phyloP scores from a whole-genome alignment of 2,797 vertebrate genomes.

The Anas bahamensis region DNA sequence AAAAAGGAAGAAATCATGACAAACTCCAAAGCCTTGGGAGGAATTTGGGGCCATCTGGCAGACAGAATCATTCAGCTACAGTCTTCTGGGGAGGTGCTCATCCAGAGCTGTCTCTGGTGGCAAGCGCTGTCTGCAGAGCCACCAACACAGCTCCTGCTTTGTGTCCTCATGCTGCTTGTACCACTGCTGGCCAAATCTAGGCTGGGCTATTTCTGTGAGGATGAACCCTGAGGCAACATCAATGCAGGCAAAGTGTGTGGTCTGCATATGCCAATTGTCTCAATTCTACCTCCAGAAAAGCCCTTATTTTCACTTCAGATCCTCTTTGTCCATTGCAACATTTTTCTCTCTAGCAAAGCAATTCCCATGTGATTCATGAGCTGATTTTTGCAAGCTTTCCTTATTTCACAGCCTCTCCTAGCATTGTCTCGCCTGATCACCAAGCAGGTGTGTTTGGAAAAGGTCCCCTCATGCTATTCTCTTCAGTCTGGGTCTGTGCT shows the following conservation, averaged over 20 bases:
- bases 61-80: constrained; percentile 21
- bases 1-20: neutral
- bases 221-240: neutral
- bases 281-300: neutral
- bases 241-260: neutral
- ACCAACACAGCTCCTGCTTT: constrained; percentile 18
- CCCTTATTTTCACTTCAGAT: neutral
- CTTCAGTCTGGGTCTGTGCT: neutral
- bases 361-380: neutral
- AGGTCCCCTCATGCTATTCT: neutral
- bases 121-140: neutral
- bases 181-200: neutral
- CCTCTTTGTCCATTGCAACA: neutral
- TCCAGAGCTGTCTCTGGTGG: constrained; percentile 13
- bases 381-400: neutral
- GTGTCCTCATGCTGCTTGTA: neutral
- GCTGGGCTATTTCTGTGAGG: neutral
- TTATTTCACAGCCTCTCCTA: neutral
- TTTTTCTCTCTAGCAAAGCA: neutral
- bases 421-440: neutral
- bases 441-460: neutral
- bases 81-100: constrained; percentile 7
- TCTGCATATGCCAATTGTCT: neutral
- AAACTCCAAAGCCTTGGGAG: constrained; percentile 19
- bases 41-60: constrained; percentile 29